Percentiles rank a stretch among this genome's conserved stretches.
Evolutionary conservation across 2,113 vertebrate species (phyloP).

Genomic region (Nematolebias whitei): DNA sequence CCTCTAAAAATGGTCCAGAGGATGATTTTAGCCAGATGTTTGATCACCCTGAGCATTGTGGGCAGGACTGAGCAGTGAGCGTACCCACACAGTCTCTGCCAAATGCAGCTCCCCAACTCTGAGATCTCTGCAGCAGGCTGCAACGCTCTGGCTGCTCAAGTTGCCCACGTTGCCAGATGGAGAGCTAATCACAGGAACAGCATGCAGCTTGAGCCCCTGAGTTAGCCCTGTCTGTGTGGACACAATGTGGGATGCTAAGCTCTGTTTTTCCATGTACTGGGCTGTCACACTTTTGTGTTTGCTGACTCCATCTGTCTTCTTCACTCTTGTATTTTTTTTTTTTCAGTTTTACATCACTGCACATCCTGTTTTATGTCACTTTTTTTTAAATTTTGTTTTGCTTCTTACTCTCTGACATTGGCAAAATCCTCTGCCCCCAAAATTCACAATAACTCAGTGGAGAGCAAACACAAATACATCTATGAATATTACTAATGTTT

Average conservation of each 20-base stretch:
- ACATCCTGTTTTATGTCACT: slow-evolving; percentile 21
- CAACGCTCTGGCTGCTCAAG: slow-evolving; percentile 54
- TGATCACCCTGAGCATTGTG: slow-evolving; percentile 34
- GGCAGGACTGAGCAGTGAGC: slow-evolving; percentile 36
- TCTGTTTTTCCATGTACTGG: slow-evolving; percentile 46
- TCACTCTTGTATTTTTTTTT: slow-evolving; percentile 26
- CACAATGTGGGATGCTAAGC: slow-evolving; percentile 64
- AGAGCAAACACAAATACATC: slow-evolving; percentile 8
- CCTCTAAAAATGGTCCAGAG: slow-evolving; percentile 31
- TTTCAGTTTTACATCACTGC: slow-evolving; percentile 33
- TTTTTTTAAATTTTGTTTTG: slow-evolving; percentile 1
- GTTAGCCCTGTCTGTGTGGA: slow-evolving; percentile 69
- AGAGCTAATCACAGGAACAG: slow-evolving; percentile 79
- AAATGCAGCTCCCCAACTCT: slow-evolving; percentile 52
- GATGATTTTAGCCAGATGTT: slow-evolving; percentile 47
- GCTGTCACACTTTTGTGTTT: slow-evolving; percentile 57
- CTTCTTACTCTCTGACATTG: slow-evolving; percentile 22
- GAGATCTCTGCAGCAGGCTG: slow-evolving; percentile 62
- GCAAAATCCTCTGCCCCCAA: slow-evolving; percentile 13
- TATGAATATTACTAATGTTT: slow-evolving; percentile 25
- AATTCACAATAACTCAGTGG: slow-evolving; percentile 7
- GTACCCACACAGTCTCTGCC: slow-evolving; percentile 37
- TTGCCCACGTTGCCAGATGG: slow-evolving; percentile 78
- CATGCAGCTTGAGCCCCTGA: slow-evolving; percentile 61
- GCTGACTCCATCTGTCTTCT: slow-evolving; percentile 57